Evolutionary conservation across 1,140 invertebrate genomes (phyloP).

Genomic region (Macrotrachela quadricornifera): DNA sequence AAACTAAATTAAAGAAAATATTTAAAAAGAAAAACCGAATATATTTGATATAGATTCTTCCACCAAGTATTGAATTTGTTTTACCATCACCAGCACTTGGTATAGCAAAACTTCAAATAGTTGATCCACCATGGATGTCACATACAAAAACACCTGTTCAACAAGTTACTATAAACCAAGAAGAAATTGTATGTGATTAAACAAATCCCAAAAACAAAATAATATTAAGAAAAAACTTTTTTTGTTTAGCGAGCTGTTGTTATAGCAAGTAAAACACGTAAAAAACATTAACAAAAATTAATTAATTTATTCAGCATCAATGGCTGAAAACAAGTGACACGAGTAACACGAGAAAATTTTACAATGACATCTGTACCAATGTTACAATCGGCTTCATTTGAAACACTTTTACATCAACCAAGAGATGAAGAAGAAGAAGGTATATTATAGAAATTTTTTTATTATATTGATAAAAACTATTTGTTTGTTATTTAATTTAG

Average conservation of each 20-base stretch:
- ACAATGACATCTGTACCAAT: constrained; percentile 86
- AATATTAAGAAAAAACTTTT: too few relatives aligned
- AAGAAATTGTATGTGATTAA: constrained; percentile 76
- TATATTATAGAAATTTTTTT: too few relatives aligned
- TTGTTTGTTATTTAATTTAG: too few relatives aligned
- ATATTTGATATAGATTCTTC: constrained; percentile 43
- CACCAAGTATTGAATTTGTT: constrained; percentile 93
- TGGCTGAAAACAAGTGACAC: constrained; percentile 76
- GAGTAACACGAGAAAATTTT: constrained; percentile 78
- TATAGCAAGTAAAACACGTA: constrained; percentile 87
- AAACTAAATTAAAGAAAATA: too few relatives aligned
- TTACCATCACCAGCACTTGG: constrained; percentile 94
- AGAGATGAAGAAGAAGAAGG: constrained; percentile 29
- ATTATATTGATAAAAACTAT: too few relatives aligned
- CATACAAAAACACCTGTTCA: constrained; percentile 92
- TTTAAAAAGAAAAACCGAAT: not conserved
- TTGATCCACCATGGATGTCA: constrained; percentile 96
- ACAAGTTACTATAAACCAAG: constrained; percentile 90
- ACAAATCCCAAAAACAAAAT: too few relatives aligned
- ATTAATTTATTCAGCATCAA: constrained; percentile 71
- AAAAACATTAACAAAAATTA: constrained; percentile 93
- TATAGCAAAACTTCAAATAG: constrained; percentile 37
- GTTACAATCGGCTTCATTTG: constrained; percentile 61
- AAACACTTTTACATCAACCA: constrained; percentile 60
- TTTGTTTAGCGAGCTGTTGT: constrained; percentile 52